Conservation (phyloP, 2,888 invertebrate genomes). For the Cephus pygmeus region DNA sequence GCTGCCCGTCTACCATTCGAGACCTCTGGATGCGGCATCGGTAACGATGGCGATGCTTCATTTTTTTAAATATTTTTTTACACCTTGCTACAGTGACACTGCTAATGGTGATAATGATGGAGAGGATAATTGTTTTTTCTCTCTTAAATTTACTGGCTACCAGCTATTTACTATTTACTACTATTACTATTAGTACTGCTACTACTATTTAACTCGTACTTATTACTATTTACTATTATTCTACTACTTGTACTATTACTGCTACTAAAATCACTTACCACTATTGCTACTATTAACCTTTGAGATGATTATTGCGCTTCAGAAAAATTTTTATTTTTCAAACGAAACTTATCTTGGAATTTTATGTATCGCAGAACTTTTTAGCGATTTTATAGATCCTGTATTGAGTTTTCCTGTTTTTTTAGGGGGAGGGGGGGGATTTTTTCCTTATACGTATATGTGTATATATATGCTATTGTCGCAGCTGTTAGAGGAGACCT, state of each 20-base stretch:
- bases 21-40: constrained; percentile 18
- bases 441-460: background rate
- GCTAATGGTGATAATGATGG: background rate
- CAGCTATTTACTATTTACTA: constrained; percentile 7
- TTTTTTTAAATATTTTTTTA: background rate
- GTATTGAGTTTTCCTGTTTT: background rate
- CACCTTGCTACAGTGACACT: background rate
- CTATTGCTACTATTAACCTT: constrained; percentile 17
- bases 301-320: constrained; percentile 9
- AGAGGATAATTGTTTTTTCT: background rate
- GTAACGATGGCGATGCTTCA: background rate
- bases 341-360: background rate
- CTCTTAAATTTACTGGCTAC: background rate
- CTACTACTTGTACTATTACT: constrained; percentile 18
- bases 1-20: constrained; percentile 37
- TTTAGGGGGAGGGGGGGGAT: no score
- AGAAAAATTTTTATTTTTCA: background rate
- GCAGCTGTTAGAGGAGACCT: background rate
- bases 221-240: constrained; percentile 11
- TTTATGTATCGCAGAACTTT: background rate
- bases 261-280: constrained; percentile 25
- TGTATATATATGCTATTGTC: background rate
- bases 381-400: background rate
- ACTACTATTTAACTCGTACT: constrained; percentile 10
- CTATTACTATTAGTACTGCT: constrained; percentile 3